Conservation (phyloP, 2,797 vertebrate genomes). For the Eidolon dupreanum region DNA sequence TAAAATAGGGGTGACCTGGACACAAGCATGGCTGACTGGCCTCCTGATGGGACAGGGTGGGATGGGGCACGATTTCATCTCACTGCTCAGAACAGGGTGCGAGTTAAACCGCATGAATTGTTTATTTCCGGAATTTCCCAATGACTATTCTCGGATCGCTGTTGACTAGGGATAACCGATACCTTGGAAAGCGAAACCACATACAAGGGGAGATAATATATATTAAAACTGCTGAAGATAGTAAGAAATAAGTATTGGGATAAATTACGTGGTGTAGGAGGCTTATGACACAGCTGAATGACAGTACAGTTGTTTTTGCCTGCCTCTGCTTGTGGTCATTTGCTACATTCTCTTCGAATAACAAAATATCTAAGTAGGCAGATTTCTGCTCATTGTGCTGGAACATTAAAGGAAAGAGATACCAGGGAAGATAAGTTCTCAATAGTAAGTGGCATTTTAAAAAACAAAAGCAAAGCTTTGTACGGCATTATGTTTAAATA, state of each 20-base stretch:
- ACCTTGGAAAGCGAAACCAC: too few species aligned
- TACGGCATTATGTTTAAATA: neutral
- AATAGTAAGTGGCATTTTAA: neutral
- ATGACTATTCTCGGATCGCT: accelerated
- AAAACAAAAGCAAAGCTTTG: neutral
- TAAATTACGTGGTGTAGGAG: accelerated
- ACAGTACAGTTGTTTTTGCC: neutral
- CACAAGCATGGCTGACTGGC: neutral
- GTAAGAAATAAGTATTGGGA: accelerated
- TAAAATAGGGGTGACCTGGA: neutral
- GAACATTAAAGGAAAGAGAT: neutral
- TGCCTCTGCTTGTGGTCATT: neutral
- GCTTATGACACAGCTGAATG: accelerated
- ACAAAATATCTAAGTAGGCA: neutral
- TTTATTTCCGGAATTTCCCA: neutral
- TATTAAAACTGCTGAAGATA: accelerated
- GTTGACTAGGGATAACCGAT: too few species aligned
- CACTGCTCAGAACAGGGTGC: neutral
- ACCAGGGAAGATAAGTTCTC: neutral
- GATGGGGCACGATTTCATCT: neutral
- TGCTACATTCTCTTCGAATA: neutral
- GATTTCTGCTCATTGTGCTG: neutral
- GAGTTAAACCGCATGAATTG: accelerated
- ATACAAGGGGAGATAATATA: accelerated
- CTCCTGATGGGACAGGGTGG: accelerated